Conservation (phyloP, 2,888 invertebrate genomes). For the Carabus problematicus region DNA sequence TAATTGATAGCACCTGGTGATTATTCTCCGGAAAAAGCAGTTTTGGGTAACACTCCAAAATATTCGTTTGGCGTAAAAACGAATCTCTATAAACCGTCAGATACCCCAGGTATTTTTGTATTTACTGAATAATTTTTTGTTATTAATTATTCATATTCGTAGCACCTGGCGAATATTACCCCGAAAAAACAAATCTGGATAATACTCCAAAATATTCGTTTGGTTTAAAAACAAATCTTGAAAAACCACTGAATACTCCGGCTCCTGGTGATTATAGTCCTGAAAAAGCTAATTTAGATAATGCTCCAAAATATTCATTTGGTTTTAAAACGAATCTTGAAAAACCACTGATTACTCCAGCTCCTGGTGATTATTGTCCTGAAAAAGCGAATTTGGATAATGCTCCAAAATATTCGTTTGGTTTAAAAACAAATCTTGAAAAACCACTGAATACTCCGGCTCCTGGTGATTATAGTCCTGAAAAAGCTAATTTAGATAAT, state of each 20-base stretch:
- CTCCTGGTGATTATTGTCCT: constrained; percentile 22
- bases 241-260: constrained; percentile 65
- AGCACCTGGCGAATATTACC: constrained; percentile 73
- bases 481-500: constrained; percentile 70
- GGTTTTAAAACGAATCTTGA: constrained; percentile 72
- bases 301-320: constrained; percentile 73
- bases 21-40: constrained; percentile 76
- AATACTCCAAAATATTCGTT: constrained; percentile 64
- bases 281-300: constrained; percentile 71
- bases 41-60: constrained; percentile 67
- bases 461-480: constrained; percentile 86
- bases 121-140: constrained; percentile 18
- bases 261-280: constrained; percentile 92
- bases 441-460: constrained; percentile 70
- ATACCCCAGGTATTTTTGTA: constrained; percentile 61
- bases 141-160: not conserved
- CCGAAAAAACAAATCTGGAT: constrained; percentile 66
- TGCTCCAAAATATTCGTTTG: constrained; percentile 69
- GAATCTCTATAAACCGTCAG: constrained; percentile 65
- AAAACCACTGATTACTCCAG: constrained; percentile 65
- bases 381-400: constrained; percentile 51
- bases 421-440: constrained; percentile 63
- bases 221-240: constrained; percentile 63
- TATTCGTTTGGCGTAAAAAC: constrained; percentile 75
- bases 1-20: constrained; percentile 75